phyloP scores from a whole-genome alignment of 2,888 invertebrate genomes.

The Ischnus inquisitorius region DNA sequence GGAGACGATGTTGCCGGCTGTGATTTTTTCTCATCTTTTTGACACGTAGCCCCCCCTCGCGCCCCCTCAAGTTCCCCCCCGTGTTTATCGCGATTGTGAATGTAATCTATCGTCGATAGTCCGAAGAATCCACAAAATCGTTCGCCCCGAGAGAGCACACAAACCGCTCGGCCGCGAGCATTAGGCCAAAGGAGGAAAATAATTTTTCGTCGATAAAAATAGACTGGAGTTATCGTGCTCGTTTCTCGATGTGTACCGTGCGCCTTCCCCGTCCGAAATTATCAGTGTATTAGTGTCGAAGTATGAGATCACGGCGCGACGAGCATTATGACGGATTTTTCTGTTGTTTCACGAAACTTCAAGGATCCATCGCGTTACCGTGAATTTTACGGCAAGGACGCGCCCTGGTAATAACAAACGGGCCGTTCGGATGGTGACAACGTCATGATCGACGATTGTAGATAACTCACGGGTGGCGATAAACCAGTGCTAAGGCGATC shows the following conservation, averaged over 20 bases:
- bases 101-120: constrained; percentile 8
- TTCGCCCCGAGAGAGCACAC: not conserved
- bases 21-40: constrained; percentile 51
- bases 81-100: constrained; percentile 12
- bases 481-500: constrained; percentile 51
- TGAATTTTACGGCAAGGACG: constrained; percentile 58
- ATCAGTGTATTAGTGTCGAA: constrained; percentile 52
- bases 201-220: constrained; percentile 70
- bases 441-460: constrained; percentile 16
- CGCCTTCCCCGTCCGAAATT: constrained; percentile 33
- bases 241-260: constrained; percentile 24
- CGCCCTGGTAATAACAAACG: constrained; percentile 55
- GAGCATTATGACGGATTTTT: constrained; percentile 80
- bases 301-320: constrained; percentile 79
- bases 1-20: constrained; percentile 66
- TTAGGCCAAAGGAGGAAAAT: constrained; percentile 36
- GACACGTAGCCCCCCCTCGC: constrained; percentile 55
- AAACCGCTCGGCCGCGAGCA: not conserved
- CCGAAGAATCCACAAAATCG: not conserved
- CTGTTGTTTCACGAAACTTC: constrained; percentile 67
- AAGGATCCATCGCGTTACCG: constrained; percentile 70
- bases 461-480: constrained; percentile 18
- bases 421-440: constrained; percentile 17
- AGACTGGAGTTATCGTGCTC: constrained; percentile 71
- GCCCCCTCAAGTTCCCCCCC: not conserved